phyloP scores from a whole-genome alignment of 2,797 vertebrate genomes.

The Chromobotia macracanthus region DNA sequence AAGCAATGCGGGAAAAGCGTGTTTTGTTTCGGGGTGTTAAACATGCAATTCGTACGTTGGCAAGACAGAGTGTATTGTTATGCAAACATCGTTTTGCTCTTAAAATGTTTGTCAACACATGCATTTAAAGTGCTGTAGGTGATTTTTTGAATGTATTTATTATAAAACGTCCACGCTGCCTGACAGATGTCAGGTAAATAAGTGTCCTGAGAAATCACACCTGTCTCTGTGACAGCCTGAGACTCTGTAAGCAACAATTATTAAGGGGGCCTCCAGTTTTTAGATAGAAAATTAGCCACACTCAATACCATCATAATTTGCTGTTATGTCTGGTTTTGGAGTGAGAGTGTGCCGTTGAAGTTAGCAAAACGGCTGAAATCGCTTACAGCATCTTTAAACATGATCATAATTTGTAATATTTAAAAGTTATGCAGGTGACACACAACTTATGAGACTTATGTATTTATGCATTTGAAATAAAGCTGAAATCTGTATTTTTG shows the following conservation, averaged over 20 bases:
- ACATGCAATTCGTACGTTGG: conserved; percentile 21
- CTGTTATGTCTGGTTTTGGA: background rate
- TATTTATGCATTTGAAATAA: background rate
- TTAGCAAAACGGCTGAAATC: no score
- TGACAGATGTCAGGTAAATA: background rate
- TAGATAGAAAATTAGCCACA: no score
- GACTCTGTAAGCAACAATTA: no score
- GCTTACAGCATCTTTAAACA: no score
- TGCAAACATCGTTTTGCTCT: conserved; percentile 28
- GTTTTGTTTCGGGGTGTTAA: conserved; percentile 30
- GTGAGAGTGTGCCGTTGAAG: no score
- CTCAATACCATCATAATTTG: no score
- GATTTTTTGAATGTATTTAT: background rate
- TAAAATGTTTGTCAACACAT: conserved; percentile 17
- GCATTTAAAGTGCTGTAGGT: background rate
- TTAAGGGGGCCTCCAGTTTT: no score
- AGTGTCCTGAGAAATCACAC: background rate
- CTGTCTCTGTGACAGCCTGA: no score
- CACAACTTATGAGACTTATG: background rate
- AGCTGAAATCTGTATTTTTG: no score
- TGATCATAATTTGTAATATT: background rate
- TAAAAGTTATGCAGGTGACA: background rate
- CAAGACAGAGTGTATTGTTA: conserved; percentile 7
- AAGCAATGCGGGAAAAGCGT: background rate
- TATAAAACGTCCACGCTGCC: background rate